Evolutionary conservation across 2,888 invertebrate genomes (phyloP).

Genomic region (Spodoptera exigua): DNA sequence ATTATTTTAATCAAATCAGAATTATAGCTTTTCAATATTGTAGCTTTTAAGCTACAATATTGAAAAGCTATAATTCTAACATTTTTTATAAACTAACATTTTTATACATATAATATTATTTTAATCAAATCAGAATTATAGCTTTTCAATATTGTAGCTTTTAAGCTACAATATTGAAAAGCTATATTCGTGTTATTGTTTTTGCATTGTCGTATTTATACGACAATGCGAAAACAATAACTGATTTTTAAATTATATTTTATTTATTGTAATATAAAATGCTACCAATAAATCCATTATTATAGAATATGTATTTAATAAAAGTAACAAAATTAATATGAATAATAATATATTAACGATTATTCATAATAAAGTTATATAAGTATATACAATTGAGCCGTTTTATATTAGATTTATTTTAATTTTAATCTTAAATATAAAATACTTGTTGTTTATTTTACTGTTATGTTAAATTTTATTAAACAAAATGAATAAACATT

Average conservation of each 20-base stretch:
- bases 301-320: conserved; percentile 28
- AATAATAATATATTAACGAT: conserved; percentile 40
- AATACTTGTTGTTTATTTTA: conserved; percentile 41
- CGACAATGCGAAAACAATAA: too few relatives aligned
- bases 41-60: too few relatives aligned
- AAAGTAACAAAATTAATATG: conserved; percentile 35
- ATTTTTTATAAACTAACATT: conserved; percentile 4
- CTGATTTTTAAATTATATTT: not conserved
- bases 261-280: conserved; percentile 9
- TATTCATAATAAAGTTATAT: conserved; percentile 43
- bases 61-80: too few relatives aligned
- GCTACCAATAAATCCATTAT: conserved; percentile 4
- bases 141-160: too few relatives aligned
- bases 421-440: conserved; percentile 35
- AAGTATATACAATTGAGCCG: conserved; percentile 57
- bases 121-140: too few relatives aligned
- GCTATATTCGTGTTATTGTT: too few relatives aligned
- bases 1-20: too few relatives aligned
- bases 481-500: conserved; percentile 9
- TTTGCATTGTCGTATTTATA: too few relatives aligned
- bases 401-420: conserved; percentile 41
- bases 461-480: conserved; percentile 16
- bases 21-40: too few relatives aligned
- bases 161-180: too few relatives aligned
- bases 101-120: conserved; percentile 1